Evolutionary conservation across 2,888 invertebrate species (phyloP).

Genomic region (Ichneumoninae sp.): DNA sequence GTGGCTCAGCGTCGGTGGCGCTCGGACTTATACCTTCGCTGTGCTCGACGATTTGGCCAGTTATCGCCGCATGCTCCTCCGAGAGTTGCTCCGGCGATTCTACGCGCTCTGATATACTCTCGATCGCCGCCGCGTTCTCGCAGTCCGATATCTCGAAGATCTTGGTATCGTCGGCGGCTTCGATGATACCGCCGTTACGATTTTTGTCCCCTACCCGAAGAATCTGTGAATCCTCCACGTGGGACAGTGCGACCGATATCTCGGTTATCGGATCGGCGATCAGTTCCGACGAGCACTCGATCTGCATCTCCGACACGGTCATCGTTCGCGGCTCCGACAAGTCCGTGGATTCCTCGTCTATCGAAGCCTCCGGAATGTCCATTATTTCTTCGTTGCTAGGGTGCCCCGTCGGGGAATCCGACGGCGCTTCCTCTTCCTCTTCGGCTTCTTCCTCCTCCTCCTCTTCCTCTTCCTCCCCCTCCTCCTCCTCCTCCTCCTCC

Average conservation of each 20-base stretch:
- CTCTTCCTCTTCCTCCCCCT: too few species aligned
- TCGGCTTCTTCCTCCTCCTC: too few species aligned
- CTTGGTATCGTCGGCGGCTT: conserved; percentile 72
- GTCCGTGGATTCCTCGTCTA: conserved; percentile 53
- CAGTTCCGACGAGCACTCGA: conserved; percentile 44
- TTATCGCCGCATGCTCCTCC: conserved; percentile 57
- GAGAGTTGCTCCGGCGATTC: conserved; percentile 61
- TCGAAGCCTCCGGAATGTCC: conserved; percentile 57
- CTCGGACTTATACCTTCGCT: conserved; percentile 64
- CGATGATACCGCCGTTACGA: conserved; percentile 69
- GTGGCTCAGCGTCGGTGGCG: conserved; percentile 77
- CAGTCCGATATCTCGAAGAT: conserved; percentile 77
- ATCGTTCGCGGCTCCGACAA: conserved; percentile 20
- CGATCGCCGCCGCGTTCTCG: conserved; percentile 73
- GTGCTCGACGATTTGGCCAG: conserved; percentile 57
- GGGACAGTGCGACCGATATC: conserved; percentile 56
- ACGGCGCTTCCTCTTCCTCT: background rate
- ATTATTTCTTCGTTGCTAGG: conserved; percentile 51
- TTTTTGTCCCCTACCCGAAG: conserved; percentile 41
- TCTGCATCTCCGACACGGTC: conserved; percentile 49
- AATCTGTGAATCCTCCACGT: conserved; percentile 39
- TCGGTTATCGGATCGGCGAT: conserved; percentile 47
- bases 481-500: too few species aligned
- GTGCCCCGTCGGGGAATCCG: conserved; percentile 24
- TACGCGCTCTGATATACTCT: conserved; percentile 65